phyloP scores from a whole-genome alignment of 2,888 invertebrate genomes.

The Mesorhabditis belari region DNA sequence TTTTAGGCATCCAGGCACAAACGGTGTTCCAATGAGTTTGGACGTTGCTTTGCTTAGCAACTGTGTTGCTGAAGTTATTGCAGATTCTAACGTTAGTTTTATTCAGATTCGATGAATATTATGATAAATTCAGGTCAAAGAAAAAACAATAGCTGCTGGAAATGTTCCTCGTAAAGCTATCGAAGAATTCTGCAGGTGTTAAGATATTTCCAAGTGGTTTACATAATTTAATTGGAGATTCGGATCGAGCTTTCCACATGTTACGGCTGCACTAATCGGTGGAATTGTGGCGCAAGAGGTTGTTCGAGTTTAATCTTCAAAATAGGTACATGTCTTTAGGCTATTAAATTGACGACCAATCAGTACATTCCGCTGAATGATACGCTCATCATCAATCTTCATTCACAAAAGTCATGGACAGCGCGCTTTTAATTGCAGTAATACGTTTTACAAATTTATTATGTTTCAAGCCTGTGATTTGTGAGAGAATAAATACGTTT shows the following conservation, averaged over 20 bases:
- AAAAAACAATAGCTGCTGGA: not conserved
- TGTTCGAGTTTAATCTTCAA: not conserved
- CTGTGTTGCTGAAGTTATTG: slow-evolving; percentile 1
- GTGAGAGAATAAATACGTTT: too few species aligned
- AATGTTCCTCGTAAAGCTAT: not conserved
- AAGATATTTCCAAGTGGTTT: not conserved
- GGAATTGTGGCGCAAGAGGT: slow-evolving; percentile 79
- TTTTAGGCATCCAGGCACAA: slow-evolving; percentile 43
- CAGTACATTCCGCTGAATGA: slow-evolving; percentile 95
- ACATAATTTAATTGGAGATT: slow-evolving; percentile 7
- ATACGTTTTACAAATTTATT: not conserved
- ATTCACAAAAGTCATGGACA: slow-evolving; percentile 22
- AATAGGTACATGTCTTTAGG: slow-evolving; percentile 57
- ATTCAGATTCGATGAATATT: too few species aligned
- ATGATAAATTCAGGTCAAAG: too few species aligned
- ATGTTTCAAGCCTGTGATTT: not conserved
- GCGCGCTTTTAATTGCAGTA: not conserved
- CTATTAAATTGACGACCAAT: slow-evolving; percentile 84
- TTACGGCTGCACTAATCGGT: slow-evolving; percentile 82
- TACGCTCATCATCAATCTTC: slow-evolving; percentile 82
- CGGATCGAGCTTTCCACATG: slow-evolving; percentile 70
- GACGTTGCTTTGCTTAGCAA: slow-evolving; percentile 29
- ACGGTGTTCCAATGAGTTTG: slow-evolving; percentile 36
- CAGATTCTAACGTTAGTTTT: not conserved
- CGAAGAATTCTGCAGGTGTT: not conserved